A percentile compares a stretch with the other conserved stretches of the same genome.
These are phyloP conservation scores for Odocoileus virginianus DNA, from an alignment of 2,113 vertebrate genomes.

Conservation along the genomic window DNA sequence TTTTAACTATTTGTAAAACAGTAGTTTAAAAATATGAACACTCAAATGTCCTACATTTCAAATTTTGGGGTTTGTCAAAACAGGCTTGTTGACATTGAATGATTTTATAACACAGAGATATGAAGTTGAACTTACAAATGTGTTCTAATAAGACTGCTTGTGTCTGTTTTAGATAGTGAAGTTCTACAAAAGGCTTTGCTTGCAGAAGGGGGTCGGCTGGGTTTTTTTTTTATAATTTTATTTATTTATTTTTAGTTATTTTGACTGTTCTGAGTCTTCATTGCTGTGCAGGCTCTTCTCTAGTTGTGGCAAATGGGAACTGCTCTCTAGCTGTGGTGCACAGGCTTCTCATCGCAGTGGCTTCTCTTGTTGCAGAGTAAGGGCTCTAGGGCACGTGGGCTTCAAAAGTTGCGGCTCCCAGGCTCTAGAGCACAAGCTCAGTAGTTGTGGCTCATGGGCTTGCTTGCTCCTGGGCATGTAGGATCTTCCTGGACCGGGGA, in stretches of 20 bases:
- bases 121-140: not conserved
- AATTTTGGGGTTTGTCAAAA: not conserved
- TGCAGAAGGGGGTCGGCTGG: not conserved
- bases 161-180: not conserved
- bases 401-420: not conserved
- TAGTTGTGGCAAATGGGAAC: not conserved
- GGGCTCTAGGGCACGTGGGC: not conserved
- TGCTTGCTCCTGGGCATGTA: not conserved
- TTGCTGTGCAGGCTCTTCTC: not conserved
- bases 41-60: not conserved
- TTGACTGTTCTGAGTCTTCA: not conserved
- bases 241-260: not conserved
- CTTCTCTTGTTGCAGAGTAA: not conserved
- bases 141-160: not conserved
- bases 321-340: not conserved
- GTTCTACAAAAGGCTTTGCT: not conserved
- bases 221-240: not conserved
- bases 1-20: slow-evolving; percentile 22
- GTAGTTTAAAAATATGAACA: not conserved
- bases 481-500: not conserved
- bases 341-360: not conserved
- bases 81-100: not conserved
- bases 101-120: not conserved
- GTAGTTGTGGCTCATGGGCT: not conserved
- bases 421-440: not conserved